Percentiles rank a stretch among this genome's conserved stretches.
Evolutionary conservation across 2,888 invertebrate species (phyloP).

Genomic region (Tineola bisselliella): DNA sequence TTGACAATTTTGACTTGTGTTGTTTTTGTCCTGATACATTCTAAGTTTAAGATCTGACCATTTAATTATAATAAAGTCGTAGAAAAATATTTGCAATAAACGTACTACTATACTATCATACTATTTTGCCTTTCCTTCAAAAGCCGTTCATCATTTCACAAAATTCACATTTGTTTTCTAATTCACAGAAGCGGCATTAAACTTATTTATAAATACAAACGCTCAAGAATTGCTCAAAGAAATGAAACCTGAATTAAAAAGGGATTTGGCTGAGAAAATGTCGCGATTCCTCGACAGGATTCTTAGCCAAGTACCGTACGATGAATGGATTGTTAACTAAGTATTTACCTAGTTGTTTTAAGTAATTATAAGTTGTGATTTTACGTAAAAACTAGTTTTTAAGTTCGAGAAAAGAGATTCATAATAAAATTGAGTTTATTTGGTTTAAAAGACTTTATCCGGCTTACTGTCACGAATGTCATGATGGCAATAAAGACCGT

Average conservation of each 20-base stretch:
- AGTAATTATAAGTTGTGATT: neutral
- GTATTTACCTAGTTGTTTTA: neutral
- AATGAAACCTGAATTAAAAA: conserved; percentile 86
- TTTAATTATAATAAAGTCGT: too few species aligned
- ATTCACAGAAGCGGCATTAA: conserved; percentile 79
- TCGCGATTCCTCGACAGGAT: conserved; percentile 78
- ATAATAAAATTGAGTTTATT: too few species aligned
- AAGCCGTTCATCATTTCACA: neutral
- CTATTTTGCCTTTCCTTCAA: too few species aligned
- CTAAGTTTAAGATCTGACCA: too few species aligned
- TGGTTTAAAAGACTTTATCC: too few species aligned
- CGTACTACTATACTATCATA: too few species aligned
- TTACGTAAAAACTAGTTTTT: neutral
- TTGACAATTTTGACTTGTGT: too few species aligned
- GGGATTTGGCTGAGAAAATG: conserved; percentile 80
- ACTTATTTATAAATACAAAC: conserved; percentile 87
- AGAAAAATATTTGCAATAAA: too few species aligned
- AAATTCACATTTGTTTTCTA: neutral
- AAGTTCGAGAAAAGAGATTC: neutral
- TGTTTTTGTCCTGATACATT: too few species aligned
- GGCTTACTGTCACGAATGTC: too few species aligned
- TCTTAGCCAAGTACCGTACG: conserved; percentile 80
- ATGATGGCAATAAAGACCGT: too few species aligned
- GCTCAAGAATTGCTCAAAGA: conserved; percentile 85
- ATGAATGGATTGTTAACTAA: conserved; percentile 75